Percentiles rank a stretch among this genome's conserved stretches.
Conservation (phyloP, 2,113 vertebrate genomes). For the Malurus elegans region DNA sequence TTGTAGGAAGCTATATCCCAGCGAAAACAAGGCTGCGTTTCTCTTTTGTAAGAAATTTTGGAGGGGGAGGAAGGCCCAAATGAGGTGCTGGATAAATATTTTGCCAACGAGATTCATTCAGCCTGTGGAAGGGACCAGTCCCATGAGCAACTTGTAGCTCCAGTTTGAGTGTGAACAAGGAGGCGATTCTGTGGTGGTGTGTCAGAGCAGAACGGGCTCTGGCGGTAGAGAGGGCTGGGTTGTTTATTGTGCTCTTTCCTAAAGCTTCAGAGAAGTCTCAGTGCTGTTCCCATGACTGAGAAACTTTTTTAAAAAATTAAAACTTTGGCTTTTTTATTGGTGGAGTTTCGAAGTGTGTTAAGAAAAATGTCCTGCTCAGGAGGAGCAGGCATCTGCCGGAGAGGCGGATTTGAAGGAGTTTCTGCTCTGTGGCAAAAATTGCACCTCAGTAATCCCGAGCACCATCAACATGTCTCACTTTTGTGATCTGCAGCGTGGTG, state of each 20-base stretch:
- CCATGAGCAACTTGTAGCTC: not conserved
- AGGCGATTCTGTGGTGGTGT: not conserved
- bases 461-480: not conserved
- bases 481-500: not conserved
- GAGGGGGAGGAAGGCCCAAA: not conserved
- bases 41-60: constrained; percentile 11
- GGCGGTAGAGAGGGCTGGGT: not conserved
- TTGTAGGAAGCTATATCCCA: not conserved
- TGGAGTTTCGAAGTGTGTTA: not conserved
- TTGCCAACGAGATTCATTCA: not conserved
- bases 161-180: not conserved
- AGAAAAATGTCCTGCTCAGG: not conserved
- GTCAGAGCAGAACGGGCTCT: not conserved
- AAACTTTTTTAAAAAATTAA: not conserved
- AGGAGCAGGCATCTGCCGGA: not conserved
- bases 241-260: not conserved
- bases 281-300: not conserved
- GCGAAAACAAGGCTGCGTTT: not conserved
- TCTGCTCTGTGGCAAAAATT: not conserved
- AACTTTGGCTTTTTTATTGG: not conserved
- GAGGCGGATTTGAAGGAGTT: accelerated
- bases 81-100: constrained; percentile 48
- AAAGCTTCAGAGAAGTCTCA: not conserved
- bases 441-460: not conserved
- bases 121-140: not conserved